phyloP scores from a whole-genome alignment of 2,797 vertebrate species.

The Falco berigora region DNA sequence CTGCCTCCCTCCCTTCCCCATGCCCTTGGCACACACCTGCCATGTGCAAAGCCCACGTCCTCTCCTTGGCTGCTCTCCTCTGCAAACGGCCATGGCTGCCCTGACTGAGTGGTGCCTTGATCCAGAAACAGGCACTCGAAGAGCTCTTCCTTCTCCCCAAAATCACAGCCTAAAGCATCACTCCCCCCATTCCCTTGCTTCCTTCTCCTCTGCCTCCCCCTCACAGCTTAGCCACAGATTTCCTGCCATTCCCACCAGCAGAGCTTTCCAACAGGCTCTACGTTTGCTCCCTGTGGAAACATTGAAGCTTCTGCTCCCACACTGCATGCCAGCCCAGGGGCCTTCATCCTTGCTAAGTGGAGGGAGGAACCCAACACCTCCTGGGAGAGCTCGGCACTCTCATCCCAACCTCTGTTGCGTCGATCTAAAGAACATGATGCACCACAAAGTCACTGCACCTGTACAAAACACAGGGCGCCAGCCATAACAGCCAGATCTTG shows the following conservation, averaged over 20 bases:
- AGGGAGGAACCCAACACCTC: not conserved
- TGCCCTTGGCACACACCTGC: not conserved
- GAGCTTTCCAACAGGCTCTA: not conserved
- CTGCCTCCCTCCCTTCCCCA: not conserved
- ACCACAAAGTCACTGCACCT: not conserved
- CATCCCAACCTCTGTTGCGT: not conserved
- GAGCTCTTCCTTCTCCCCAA: not conserved
- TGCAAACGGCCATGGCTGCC: not conserved
- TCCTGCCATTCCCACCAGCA: not conserved
- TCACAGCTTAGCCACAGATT: not conserved
- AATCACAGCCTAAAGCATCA: not conserved
- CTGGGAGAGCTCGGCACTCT: rapidly evolving
- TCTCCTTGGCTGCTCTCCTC: not conserved
- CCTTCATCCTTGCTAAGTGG: not conserved
- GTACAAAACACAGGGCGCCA: not conserved
- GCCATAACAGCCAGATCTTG: not conserved
- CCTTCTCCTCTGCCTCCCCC: not conserved
- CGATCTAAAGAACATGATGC: not conserved
- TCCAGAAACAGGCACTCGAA: not conserved
- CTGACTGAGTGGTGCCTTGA: not conserved
- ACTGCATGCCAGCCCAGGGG: not conserved
- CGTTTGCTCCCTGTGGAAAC: not conserved
- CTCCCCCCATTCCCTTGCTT: not conserved
- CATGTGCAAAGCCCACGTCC: not conserved
- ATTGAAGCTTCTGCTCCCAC: not conserved